Percentiles rank a stretch among this genome's conserved stretches.
These are phyloP conservation scores for Anagyrus pseudococci DNA, from an alignment of 2,888 invertebrate species.

Conservation along the genomic window DNA sequence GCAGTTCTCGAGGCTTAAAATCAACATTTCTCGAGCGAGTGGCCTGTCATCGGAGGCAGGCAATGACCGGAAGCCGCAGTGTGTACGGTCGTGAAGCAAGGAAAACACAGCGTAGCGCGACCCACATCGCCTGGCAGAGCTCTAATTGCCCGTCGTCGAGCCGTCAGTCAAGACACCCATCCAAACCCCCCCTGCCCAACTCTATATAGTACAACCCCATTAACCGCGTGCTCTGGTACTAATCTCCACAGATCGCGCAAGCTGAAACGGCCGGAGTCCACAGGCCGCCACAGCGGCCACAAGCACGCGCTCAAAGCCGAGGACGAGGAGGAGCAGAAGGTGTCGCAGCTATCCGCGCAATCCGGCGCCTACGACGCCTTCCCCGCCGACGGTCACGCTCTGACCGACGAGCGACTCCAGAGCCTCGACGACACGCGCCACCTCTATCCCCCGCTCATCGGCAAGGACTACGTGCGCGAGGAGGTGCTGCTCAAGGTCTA, in stretches of 20 bases:
- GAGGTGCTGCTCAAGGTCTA: slow-evolving; percentile 29
- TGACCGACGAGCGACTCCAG: slow-evolving; percentile 20
- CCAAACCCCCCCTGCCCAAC: too few relatives aligned
- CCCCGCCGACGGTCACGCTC: slow-evolving; percentile 7
- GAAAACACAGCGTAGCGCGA: background rate
- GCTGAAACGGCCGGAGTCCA: background rate
- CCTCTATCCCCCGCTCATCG: slow-evolving; percentile 18
- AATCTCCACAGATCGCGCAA: background rate
- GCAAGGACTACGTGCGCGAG: slow-evolving; percentile 32
- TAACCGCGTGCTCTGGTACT: background rate
- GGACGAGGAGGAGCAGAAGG: too few relatives aligned
- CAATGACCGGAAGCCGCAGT: too few relatives aligned
- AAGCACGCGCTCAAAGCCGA: background rate
- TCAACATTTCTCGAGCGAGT: too few relatives aligned
- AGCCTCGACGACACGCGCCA: slow-evolving; percentile 16
- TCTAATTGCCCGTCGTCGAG: background rate
- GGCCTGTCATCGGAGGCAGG: too few relatives aligned
- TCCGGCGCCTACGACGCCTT: slow-evolving; percentile 37
- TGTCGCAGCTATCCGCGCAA: background rate
- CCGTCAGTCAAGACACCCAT: too few relatives aligned
- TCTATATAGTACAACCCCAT: background rate
- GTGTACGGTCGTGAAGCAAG: background rate
- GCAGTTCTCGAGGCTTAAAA: too few relatives aligned
- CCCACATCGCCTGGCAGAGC: background rate
- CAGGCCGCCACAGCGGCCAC: background rate